Evolutionary conservation across 2,888 invertebrate species (phyloP).

Genomic region (Ormyrus rosae): DNA sequence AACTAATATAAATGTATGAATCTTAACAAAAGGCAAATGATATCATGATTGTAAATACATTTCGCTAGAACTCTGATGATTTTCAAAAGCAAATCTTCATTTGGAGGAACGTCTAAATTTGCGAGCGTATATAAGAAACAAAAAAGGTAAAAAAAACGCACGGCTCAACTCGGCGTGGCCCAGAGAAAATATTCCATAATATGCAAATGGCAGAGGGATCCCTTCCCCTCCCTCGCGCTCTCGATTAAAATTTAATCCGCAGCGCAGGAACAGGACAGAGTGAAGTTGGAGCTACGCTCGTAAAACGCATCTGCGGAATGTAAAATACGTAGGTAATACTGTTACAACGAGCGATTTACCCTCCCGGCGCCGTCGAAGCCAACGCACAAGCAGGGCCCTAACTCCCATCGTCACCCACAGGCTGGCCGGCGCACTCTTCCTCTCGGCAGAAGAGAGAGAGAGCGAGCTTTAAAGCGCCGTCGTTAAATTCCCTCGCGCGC

Average conservation of each 20-base stretch:
- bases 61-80: no score
- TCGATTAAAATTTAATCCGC: conserved; percentile 62
- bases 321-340: conserved; percentile 63
- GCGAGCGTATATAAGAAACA: no score
- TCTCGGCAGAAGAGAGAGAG: conserved; percentile 7
- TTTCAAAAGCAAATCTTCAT: no score
- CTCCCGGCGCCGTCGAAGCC: conserved; percentile 46
- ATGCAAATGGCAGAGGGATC: conserved; percentile 55
- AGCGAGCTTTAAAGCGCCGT: conserved; percentile 41
- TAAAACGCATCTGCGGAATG: conserved; percentile 64
- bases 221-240: conserved; percentile 43
- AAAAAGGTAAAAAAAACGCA: no score
- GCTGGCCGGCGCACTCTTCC: conserved; percentile 3
- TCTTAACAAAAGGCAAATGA: no score
- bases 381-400: conserved; percentile 47
- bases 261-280: conserved; percentile 58
- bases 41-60: no score
- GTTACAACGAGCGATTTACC: conserved; percentile 61
- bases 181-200: conserved; percentile 56
- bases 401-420: conserved; percentile 59
- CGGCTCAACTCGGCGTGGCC: no score
- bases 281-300: conserved; percentile 60
- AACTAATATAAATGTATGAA: no score
- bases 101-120: no score
- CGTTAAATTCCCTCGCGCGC: conserved; percentile 53